These are phyloP conservation scores for Arothron firmamentum DNA, from an alignment of 2,113 vertebrate species.

Conservation along the genomic window DNA sequence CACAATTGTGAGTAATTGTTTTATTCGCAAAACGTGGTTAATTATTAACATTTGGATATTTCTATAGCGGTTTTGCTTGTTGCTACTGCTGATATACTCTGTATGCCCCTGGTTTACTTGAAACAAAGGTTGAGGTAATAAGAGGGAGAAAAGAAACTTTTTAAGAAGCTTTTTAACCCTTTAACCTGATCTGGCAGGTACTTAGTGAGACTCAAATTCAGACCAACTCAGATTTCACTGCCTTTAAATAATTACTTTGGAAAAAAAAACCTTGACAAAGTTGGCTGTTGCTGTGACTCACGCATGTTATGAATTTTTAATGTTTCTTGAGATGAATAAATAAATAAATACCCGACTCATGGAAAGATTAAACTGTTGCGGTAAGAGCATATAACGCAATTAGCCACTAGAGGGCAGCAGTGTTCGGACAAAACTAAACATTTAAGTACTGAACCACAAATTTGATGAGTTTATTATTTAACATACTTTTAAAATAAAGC, in stretches of 20 bases:
- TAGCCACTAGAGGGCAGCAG: conserved; percentile 30
- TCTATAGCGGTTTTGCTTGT: no score
- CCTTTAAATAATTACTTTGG: conserved; percentile 41
- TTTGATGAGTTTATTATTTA: no score
- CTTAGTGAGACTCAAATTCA: no score
- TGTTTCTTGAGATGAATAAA: conserved; percentile 20
- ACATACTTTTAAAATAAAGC: no score
- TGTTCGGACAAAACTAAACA: not conserved
- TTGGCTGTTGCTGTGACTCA: conserved; percentile 40
- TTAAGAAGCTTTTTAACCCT: no score
- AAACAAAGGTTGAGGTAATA: conserved; percentile 60
- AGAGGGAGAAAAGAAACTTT: not conserved
- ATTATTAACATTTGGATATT: no score
- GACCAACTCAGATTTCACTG: conserved; percentile 22
- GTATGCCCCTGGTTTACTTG: no score
- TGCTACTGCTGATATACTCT: no score
- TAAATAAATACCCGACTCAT: conserved; percentile 13
- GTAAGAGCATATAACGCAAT: not conserved
- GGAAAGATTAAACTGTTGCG: not conserved
- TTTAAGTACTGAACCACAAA: not conserved
- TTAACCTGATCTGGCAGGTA: no score
- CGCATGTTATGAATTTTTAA: conserved; percentile 26
- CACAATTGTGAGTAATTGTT: no score
- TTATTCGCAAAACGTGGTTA: no score
- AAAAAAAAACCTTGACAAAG: conserved; percentile 30